Conservation (phyloP, 1,140 invertebrate species). For the Drosophila ogumai region DNA sequence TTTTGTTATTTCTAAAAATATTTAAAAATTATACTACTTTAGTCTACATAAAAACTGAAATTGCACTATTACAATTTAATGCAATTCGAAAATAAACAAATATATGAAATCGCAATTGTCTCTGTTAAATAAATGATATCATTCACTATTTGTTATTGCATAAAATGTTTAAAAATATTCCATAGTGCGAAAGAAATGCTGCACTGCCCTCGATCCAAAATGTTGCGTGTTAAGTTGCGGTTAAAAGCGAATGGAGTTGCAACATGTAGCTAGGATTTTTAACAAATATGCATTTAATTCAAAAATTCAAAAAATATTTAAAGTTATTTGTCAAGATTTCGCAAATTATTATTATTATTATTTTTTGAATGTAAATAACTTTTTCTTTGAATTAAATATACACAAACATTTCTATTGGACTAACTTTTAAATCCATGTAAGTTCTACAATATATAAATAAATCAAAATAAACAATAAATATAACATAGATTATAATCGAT, state of each 20-base stretch:
- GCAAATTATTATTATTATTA: neutral
- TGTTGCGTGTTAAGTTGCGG: neutral
- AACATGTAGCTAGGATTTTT: neutral
- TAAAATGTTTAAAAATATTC: neutral
- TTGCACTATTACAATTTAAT: neutral
- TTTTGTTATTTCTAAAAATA: too few relatives aligned
- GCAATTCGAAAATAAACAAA: neutral
- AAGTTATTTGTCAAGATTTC: neutral
- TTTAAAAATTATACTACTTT: neutral
- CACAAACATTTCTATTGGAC: neutral
- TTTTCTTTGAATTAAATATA: neutral
- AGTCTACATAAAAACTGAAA: neutral
- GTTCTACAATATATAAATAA: too few relatives aligned
- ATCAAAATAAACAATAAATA: too few relatives aligned
- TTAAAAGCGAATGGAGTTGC: neutral
- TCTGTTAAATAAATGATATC: neutral
- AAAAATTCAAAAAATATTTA: neutral
- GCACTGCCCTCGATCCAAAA: slow-evolving; percentile 1
- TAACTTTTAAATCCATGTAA: neutral
- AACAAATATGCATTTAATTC: neutral
- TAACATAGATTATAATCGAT: neutral
- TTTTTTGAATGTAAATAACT: neutral
- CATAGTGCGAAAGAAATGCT: neutral
- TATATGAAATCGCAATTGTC: neutral
- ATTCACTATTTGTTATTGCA: neutral